Percentiles rank a stretch among this genome's conserved stretches.
Conservation (phyloP, 2,797 vertebrate species). For the Calcarius lapponicus region DNA sequence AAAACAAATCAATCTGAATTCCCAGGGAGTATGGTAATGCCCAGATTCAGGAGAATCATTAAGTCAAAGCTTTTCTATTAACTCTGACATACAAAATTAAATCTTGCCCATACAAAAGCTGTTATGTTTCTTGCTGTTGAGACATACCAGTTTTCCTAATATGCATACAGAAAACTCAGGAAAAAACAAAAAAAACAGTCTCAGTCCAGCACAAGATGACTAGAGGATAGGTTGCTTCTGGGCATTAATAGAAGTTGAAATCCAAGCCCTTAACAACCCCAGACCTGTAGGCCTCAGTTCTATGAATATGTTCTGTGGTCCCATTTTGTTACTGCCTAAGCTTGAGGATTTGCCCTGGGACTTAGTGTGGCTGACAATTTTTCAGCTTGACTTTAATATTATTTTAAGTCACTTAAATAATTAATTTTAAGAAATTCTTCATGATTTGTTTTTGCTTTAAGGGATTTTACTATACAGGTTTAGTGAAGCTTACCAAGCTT, state of each 20-base stretch:
- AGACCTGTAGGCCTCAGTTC: background rate
- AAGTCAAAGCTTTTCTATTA: constrained; percentile 21
- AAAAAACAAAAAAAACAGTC: background rate
- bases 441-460: constrained; percentile 35
- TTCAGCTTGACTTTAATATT: constrained; percentile 41
- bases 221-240: background rate
- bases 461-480: constrained; percentile 33
- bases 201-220: background rate
- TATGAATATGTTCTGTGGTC: background rate
- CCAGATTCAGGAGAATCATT: background rate
- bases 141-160: background rate
- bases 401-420: constrained; percentile 30
- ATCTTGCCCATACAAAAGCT: background rate
- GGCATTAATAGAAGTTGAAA: background rate
- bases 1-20: background rate
- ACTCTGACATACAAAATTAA: background rate
- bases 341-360: background rate
- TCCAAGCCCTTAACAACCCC: background rate
- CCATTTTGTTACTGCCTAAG: background rate
- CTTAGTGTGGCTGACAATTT: background rate
- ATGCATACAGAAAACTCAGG: background rate
- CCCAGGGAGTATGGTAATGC: background rate
- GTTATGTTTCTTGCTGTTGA: background rate
- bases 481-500: constrained; percentile 42
- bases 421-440: constrained; percentile 41